Conservation (phyloP, 2,797 vertebrate genomes). For the Sebastes reedi region DNA sequence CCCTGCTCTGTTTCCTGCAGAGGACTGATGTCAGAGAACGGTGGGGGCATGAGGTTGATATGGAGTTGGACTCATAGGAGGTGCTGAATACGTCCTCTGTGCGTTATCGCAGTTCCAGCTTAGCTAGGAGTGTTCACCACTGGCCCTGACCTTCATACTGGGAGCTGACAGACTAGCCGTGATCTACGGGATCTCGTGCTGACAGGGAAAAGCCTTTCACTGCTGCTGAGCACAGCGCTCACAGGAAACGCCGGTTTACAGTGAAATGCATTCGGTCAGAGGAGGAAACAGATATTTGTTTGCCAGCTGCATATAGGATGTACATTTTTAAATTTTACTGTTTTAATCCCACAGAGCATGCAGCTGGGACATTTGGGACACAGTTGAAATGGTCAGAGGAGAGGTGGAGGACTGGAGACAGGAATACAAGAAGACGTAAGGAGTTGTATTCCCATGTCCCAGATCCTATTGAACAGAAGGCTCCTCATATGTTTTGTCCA, state of each 20-base stretch:
- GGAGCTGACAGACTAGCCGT: slow-evolving; percentile 40
- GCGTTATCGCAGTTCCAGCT: slow-evolving; percentile 49
- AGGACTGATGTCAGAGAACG: slow-evolving; percentile 66
- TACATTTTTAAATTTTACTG: slow-evolving; percentile 40
- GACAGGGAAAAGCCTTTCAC: slow-evolving; percentile 55
- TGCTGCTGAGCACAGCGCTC: slow-evolving; percentile 33
- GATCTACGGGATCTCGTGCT: slow-evolving; percentile 55
- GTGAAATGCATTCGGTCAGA: slow-evolving; percentile 44
- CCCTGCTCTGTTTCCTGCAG: slow-evolving; percentile 75
- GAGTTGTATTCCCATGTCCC: slow-evolving; percentile 27
- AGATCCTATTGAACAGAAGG: slow-evolving; percentile 4
- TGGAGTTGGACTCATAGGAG: slow-evolving; percentile 32
- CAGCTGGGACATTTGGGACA: slow-evolving; percentile 27
- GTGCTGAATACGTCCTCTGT: slow-evolving; percentile 49
- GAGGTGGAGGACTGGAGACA: slow-evolving; percentile 23
- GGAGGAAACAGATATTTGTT: slow-evolving; percentile 55
- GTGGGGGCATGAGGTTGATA: slow-evolving; percentile 30
- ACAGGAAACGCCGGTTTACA: slow-evolving; percentile 59
- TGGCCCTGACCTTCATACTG: slow-evolving; percentile 63
- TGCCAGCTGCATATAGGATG: slow-evolving; percentile 59
- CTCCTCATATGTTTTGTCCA: slow-evolving; percentile 64
- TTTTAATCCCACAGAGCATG: slow-evolving; percentile 28
- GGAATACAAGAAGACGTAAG: slow-evolving; percentile 27
- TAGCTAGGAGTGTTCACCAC: slow-evolving; percentile 28
- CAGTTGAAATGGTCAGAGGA: slow-evolving; percentile 32